Base-by-base conservation (phyloP, 2,797 vertebrate genomes). In the Gobio occitaniae region DNA sequence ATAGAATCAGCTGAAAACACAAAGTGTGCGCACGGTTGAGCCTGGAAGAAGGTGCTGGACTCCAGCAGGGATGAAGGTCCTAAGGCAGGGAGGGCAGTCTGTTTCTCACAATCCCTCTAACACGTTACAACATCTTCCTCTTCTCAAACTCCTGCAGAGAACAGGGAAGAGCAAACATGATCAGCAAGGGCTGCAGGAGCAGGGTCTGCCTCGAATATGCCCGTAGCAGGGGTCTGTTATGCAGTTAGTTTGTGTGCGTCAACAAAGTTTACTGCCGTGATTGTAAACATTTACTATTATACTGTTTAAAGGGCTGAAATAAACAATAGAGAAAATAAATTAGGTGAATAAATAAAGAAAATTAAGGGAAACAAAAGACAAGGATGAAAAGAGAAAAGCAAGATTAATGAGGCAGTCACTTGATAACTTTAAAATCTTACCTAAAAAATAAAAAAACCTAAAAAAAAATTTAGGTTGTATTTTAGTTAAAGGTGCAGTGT, bases 91-190 rank as follows among this genome's bases (percentile, higher is more conserved):
- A 82, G 80, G 66, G 74, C 78, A 74, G 78, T 68, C 83, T 85
- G 89, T 75, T 89, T 91, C 89, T 90, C 4, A 44, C 84, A 61
- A 78, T 86, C 82, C 89, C 83, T 72, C 32, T 65, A 83, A 74
- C 83, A 89, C 89, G 92, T 96, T 94, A 99, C 87, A 99, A 94
- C 95, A 99, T 94, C 94, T 98, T 99, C 95, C 96, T 97, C 94
- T 99, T 99, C 94, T 99, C 98, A 91, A 99, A 99, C 91, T 99
- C 98, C 98, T 99, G 92, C 77, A 81, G 87, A 89, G 80, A 87
- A 82, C 72, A 90, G 65, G 82, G 71, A 74, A 88, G 92, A 82
- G 84, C 82, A 87, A 91, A 84, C 48, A 54, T 61, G 29, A 56
- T n/a, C 76, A 17, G 41, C 36, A n/a, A 12, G 68, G n/a, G 59